Evolutionary conservation across 2,113 vertebrate species (phyloP).

Genomic region (Poeciliopsis prolifica): DNA sequence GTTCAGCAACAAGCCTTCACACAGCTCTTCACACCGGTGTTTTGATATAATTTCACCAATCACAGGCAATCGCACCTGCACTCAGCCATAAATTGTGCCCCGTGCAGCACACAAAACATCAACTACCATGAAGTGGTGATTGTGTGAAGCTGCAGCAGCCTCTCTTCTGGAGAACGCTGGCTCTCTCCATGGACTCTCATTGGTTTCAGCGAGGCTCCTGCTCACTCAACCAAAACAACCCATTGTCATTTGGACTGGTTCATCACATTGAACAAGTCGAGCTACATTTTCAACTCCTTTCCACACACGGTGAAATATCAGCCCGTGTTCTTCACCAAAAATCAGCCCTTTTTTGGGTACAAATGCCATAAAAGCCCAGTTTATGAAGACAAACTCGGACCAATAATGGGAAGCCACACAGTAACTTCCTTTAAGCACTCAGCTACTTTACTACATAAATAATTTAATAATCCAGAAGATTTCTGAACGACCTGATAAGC

Average conservation of each 20-base stretch:
- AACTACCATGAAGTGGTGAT: slow-evolving; percentile 32
- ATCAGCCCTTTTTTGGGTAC: not conserved
- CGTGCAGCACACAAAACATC: slow-evolving; percentile 33
- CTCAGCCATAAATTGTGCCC: slow-evolving; percentile 23
- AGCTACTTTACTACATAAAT: not conserved
- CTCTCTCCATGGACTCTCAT: not conserved
- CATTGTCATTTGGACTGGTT: slow-evolving; percentile 42
- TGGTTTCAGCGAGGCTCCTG: not conserved
- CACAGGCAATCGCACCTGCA: not conserved
- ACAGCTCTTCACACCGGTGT: too few species aligned
- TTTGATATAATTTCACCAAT: not conserved
- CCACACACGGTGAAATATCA: not conserved
- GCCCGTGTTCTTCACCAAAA: not conserved
- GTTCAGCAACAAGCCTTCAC: not conserved
- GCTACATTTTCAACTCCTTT: slow-evolving; percentile 21
- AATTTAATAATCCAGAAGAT: not conserved
- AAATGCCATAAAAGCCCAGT: not conserved
- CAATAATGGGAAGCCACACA: not conserved
- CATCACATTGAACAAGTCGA: slow-evolving; percentile 44
- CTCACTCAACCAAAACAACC: slow-evolving; percentile 8
- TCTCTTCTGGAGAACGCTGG: slow-evolving; percentile 2
- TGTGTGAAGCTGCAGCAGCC: slow-evolving; percentile 21
- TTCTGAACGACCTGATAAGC: not conserved
- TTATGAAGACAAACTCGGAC: too few species aligned
- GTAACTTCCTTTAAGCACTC: slow-evolving; percentile 33